These are phyloP conservation scores for Caenorhabditis becei DNA, from an alignment of 2,888 invertebrate genomes.

Conservation along the genomic window DNA sequence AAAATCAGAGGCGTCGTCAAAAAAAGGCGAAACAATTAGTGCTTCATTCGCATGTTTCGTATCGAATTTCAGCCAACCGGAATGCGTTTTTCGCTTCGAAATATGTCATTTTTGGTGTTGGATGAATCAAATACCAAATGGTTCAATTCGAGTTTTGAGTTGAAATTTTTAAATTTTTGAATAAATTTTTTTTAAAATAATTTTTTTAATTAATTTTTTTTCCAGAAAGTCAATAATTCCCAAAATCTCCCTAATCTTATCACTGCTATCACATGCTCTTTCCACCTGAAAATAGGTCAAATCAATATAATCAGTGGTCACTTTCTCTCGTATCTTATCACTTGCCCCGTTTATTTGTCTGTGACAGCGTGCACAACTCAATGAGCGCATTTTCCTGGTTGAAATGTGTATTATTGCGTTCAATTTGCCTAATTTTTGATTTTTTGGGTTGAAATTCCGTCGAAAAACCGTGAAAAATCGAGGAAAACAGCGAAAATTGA, in stretches of 20 bases:
- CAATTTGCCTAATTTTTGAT: constrained; percentile 9
- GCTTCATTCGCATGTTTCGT: constrained; percentile 31
- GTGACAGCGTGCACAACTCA: constrained; percentile 1
- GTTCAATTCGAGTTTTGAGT: constrained; percentile 12
- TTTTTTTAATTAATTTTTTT: constrained; percentile 5
- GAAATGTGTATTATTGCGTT: constrained; percentile 35
- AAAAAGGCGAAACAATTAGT: constrained; percentile 44
- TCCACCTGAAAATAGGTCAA: not conserved
- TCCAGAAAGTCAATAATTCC: not conserved
- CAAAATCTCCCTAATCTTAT: not conserved
- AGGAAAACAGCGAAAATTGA: constrained; percentile 12
- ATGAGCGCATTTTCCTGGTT: not conserved
- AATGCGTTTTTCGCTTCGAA: constrained; percentile 43
- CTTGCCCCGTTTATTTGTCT: not conserved
- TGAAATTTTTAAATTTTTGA: not conserved
- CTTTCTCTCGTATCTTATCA: not conserved
- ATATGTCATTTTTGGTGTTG: constrained; percentile 29
- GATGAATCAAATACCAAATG: constrained; percentile 39
- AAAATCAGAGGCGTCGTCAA: constrained; percentile 4
- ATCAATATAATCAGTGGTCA: constrained; percentile 8
- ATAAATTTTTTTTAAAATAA: not conserved
- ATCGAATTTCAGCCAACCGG: constrained; percentile 44
- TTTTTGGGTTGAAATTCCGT: not conserved
- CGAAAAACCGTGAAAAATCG: too few relatives aligned
- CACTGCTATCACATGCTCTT: not conserved